Evolutionary conservation across 2,888 invertebrate genomes (phyloP).

Genomic region (Amblyteles armatorius): DNA sequence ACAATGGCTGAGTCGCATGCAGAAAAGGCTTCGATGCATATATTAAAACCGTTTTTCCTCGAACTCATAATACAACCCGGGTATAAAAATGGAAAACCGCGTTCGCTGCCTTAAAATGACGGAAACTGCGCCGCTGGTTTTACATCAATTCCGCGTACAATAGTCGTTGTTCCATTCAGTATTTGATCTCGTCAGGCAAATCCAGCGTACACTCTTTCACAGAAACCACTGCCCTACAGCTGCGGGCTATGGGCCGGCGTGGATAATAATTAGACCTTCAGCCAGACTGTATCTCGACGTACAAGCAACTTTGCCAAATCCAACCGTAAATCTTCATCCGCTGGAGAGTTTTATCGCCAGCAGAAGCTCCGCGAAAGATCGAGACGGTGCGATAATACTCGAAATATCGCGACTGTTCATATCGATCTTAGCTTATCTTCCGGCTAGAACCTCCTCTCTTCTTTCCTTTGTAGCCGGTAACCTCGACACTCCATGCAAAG

Average conservation of each 20-base stretch:
- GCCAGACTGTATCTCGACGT: not conserved
- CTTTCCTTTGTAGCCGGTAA: constrained; percentile 39
- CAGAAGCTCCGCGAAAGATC: constrained; percentile 35
- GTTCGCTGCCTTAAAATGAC: too few relatives aligned
- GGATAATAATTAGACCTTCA: not conserved
- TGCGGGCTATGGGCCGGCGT: not conserved
- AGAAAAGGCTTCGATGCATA: too few relatives aligned
- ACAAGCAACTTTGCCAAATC: not conserved
- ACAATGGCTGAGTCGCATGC: too few relatives aligned
- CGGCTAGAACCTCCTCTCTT: constrained; percentile 35
- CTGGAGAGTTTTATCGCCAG: constrained; percentile 17
- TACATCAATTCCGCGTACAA: too few relatives aligned
- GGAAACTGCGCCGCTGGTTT: too few relatives aligned
- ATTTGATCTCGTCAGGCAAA: too few relatives aligned
- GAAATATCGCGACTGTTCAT: constrained; percentile 53
- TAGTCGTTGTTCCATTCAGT: too few relatives aligned
- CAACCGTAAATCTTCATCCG: constrained; percentile 13
- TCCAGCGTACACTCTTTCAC: too few relatives aligned
- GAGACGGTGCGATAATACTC: constrained; percentile 51
- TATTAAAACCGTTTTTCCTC: too few relatives aligned
- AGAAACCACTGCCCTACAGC: not conserved
- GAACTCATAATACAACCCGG: too few relatives aligned
- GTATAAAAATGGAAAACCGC: too few relatives aligned
- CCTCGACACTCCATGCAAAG: constrained; percentile 45
- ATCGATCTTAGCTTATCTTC: constrained; percentile 61